Evolutionary conservation across 2,797 vertebrate genomes (phyloP).

Genomic region (Florisuga fusca): DNA sequence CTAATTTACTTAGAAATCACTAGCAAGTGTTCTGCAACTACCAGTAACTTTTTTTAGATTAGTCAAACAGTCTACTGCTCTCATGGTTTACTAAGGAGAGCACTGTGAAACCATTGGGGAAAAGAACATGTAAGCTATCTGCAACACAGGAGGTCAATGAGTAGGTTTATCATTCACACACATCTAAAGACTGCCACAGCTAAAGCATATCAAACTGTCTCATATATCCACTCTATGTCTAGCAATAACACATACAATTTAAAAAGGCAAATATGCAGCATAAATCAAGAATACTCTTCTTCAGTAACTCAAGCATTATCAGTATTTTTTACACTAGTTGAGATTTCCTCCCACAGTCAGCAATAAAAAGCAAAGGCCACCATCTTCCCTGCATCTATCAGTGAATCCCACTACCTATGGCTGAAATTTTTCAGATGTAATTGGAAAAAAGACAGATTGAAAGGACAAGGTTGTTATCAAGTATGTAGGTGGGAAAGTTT

Average conservation of each 20-base stretch:
- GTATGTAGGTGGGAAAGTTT: background rate
- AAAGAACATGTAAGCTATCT: background rate
- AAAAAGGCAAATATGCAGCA: background rate
- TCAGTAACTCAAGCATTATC: background rate
- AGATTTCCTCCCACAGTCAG: background rate
- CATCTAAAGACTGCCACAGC: background rate
- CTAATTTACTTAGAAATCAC: background rate
- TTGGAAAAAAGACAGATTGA: background rate
- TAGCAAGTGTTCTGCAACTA: background rate
- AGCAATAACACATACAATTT: background rate
- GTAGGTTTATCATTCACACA: background rate
- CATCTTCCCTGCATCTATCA: background rate
- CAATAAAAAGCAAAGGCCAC: background rate
- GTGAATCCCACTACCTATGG: background rate
- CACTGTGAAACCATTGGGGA: background rate
- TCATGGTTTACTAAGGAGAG: background rate
- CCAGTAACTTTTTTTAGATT: accelerated
- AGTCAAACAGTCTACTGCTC: background rate
- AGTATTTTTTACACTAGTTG: background rate
- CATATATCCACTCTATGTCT: background rate
- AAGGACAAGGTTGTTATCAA: background rate
- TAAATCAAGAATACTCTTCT: background rate
- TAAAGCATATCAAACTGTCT: background rate
- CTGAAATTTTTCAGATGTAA: background rate
- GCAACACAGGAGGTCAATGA: background rate